These are phyloP conservation scores for Phylloscopus trochilus DNA, from an alignment of 2,113 vertebrate species.

Conservation along the genomic window DNA sequence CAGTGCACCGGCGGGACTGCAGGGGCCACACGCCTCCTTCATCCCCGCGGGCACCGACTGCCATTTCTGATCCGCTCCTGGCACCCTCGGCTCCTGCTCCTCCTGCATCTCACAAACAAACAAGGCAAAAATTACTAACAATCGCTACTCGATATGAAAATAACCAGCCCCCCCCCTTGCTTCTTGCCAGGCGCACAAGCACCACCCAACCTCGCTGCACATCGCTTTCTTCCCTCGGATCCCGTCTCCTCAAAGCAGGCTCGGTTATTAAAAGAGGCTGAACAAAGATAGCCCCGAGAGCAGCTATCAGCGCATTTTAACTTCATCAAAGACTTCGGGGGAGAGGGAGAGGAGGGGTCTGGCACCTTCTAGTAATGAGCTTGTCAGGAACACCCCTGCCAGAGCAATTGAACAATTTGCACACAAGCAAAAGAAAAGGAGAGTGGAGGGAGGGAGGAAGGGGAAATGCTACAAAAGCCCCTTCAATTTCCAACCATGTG, in stretches of 20 bases:
- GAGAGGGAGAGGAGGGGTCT: constrained; percentile 71
- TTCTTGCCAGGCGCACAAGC: neutral
- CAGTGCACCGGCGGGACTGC: neutral
- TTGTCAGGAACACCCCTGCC: constrained; percentile 83
- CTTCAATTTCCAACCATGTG: constrained; percentile 82
- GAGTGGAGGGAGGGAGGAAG: constrained; percentile 47
- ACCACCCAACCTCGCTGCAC: constrained; percentile 15
- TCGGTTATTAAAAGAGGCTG: constrained; percentile 49
- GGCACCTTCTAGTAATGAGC: constrained; percentile 80
- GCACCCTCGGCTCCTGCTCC: neutral
- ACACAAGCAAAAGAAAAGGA: constrained; percentile 77
- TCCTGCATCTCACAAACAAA: neutral
- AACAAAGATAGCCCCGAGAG: constrained; percentile 58
- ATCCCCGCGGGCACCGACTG: neutral
- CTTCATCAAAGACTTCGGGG: constrained; percentile 71
- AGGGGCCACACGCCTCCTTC: neutral
- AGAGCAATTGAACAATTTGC: constrained; percentile 83
- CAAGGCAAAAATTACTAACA: neutral
- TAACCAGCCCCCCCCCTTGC: rapidly evolving
- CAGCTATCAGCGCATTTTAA: constrained; percentile 55
- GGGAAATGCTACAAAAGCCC: constrained; percentile 67
- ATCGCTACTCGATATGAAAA: neutral
- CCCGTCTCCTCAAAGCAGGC: constrained; percentile 35
- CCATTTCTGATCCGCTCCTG: neutral
- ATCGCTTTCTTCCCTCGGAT: constrained; percentile 42